phyloP scores from a whole-genome alignment of 2,113 vertebrate species.

The Catharus minimus region DNA sequence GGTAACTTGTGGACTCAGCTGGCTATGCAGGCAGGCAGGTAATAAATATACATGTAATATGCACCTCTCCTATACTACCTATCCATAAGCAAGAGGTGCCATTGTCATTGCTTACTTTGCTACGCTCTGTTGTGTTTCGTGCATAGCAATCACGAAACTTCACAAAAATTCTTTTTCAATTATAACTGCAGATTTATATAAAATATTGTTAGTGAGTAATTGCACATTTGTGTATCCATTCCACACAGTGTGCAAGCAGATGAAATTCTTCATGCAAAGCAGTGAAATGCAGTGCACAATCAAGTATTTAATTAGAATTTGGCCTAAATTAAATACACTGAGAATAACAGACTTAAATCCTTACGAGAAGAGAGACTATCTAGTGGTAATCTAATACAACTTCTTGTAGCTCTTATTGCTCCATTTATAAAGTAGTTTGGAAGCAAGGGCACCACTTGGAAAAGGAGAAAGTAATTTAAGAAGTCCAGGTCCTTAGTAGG shows the following conservation, averaged over 20 bases:
- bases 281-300: neutral
- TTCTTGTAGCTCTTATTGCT: constrained; percentile 20
- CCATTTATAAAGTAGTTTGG: neutral
- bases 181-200: neutral
- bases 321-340: neutral
- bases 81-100: neutral
- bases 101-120: neutral
- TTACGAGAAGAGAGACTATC: neutral
- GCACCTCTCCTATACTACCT: neutral
- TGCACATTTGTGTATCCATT: neutral
- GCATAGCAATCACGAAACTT: neutral
- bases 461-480: constrained; percentile 44
- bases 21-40: neutral
- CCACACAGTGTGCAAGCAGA: neutral
- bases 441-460: constrained; percentile 6
- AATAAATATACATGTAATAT: neutral
- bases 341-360: constrained; percentile 10
- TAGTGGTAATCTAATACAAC: constrained; percentile 7
- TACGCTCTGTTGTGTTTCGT: neutral
- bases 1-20: neutral
- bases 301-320: constrained; percentile 14
- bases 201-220: neutral
- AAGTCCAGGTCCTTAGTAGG: neutral
- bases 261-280: neutral
- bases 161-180: neutral